Percentiles rank a stretch among this genome's conserved stretches.
These are phyloP conservation scores for Linnaemya vulpina DNA, from an alignment of 2,888 invertebrate genomes.

Conservation along the genomic window DNA sequence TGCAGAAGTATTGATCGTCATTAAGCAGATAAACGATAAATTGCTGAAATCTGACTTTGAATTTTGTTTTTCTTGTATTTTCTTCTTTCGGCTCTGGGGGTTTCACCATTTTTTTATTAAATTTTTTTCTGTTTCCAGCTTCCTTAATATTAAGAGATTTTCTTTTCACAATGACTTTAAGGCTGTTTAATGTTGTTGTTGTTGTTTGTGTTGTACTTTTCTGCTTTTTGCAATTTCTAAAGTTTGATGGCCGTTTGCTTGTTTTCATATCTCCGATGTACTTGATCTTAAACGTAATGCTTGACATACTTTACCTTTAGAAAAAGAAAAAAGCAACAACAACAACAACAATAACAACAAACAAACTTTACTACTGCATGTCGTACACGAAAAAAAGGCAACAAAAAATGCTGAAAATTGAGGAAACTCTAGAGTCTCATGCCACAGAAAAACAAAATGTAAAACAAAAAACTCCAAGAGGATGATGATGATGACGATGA, in stretches of 20 bases:
- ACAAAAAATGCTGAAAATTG: conserved; percentile 62
- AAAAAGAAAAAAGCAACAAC: conserved; percentile 45
- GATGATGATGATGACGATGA: no score
- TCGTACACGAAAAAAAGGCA: no score
- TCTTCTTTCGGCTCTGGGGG: conserved; percentile 60
- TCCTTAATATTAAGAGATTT: conserved; percentile 68
- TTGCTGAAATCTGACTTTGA: conserved; percentile 15
- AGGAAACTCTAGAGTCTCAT: conserved; percentile 61
- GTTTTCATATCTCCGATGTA: conserved; percentile 78
- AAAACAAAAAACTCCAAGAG: conserved; percentile 15
- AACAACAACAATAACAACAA: conserved; percentile 10
- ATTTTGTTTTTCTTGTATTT: conserved; percentile 28
- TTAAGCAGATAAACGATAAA: conserved; percentile 27
- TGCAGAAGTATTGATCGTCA: conserved; percentile 14
- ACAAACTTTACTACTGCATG: no score
- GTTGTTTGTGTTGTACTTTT: background rate
- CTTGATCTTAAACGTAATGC: conserved; percentile 80
- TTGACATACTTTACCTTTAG: conserved; percentile 78
- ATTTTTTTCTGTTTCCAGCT: conserved; percentile 41
- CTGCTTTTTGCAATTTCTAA: conserved; percentile 31
- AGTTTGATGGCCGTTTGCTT: conserved; percentile 66
- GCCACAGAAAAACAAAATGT: conserved; percentile 31
- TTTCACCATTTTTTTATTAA: conserved; percentile 60
- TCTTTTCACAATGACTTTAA: conserved; percentile 67
- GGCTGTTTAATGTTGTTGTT: conserved; percentile 54